phyloP scores from a whole-genome alignment of 1,140 invertebrate genomes.

The Atta cephalotes region DNA sequence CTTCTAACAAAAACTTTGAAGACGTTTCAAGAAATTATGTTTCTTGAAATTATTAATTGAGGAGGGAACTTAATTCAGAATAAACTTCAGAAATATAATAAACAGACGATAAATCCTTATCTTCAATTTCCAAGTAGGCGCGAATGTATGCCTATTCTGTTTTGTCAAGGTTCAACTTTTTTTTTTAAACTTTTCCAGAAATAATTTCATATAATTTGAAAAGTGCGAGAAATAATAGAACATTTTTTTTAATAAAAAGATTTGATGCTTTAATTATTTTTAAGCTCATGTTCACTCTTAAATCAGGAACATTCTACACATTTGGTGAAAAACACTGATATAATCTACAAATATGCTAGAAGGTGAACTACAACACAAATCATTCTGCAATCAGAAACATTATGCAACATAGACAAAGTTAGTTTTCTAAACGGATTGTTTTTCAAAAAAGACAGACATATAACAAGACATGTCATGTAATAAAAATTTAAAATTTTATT shows the following conservation, averaged over 20 bases:
- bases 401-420: not conserved
- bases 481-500: not conserved
- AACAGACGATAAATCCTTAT: too few relatives aligned
- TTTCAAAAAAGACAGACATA: not conserved
- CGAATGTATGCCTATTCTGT: too few relatives aligned
- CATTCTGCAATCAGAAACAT: not conserved
- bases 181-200: not conserved
- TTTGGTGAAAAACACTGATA: not conserved
- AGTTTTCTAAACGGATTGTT: not conserved
- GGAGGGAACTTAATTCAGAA: not conserved
- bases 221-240: not conserved
- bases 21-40: too few relatives aligned
- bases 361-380: not conserved
- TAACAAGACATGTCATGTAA: not conserved
- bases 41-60: conserved; percentile 1
- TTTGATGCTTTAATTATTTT: not conserved
- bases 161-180: too few relatives aligned
- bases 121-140: too few relatives aligned
- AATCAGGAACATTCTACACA: not conserved
- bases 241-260: too few relatives aligned
- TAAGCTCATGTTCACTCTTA: not conserved
- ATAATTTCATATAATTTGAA: not conserved
- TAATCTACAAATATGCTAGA: not conserved
- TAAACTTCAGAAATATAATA: not conserved
- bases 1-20: too few relatives aligned